Evolutionary conservation across 30 jellyfish, hydroid and myxozoan genomes (phyloP), one percentile per base, ranked within the genome.

Genomic region (Nemopilema nomurai): DNA sequence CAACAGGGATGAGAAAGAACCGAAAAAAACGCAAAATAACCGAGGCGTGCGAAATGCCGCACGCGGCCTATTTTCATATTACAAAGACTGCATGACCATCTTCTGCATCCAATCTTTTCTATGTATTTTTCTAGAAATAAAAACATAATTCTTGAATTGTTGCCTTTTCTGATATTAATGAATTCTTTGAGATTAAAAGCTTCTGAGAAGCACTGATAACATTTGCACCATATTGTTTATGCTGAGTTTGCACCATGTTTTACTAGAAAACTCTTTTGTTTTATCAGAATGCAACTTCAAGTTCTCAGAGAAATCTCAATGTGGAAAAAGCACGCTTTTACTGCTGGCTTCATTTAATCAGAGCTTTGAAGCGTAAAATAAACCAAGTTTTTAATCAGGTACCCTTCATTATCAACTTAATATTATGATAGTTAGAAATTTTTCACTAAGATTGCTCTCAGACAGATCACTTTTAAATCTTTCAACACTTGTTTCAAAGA

Each of bases 281-380:
- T n/a, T n/a, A n/a, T 25, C 25, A 83, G 92, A 84, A 84, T 75
- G 65, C 83, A 0, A 62, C 83, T 1, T 65, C 87, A 21, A 74
- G 29, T 7, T 73, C 82, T 3, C 76, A 84, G 26, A 79, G 97
- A 51, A 79, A 87, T 66, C 63, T 32, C 41, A 72, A 72, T 41
- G 97, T 92, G 67, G 98, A 94, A 29, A 75, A 87, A 57, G 98
- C 94, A 53, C 74, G 91, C 26, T 80, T 92, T 62, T 69, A 82
- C 49, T 76, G 96, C 49, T 76, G 94, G 90, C 80, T 96, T 94
- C 97, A 92, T 87, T 79, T 92, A 41, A 73, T 92, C n/a, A 53
- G 93, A 18, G 66, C 57, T n/a, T 8, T 92, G 18, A 79, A 74
- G 65, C 74, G 87, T 19, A 69, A 81, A 18, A 16, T 92, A 21